These are phyloP conservation scores for Endomychus coccineus DNA, from an alignment of 2,888 invertebrate species.

Conservation along the genomic window DNA sequence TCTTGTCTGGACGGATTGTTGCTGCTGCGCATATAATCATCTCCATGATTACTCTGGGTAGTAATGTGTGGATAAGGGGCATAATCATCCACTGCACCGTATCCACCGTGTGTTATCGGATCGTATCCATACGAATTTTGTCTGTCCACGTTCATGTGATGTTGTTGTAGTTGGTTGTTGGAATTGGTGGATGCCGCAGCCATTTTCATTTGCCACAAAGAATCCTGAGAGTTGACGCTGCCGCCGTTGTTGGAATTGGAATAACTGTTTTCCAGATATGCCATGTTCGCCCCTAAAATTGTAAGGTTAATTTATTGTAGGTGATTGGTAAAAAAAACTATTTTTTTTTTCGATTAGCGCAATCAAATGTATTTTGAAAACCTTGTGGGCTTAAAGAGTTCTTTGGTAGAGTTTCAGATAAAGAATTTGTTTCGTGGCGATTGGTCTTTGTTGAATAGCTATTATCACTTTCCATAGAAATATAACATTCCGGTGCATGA, in stretches of 20 bases:
- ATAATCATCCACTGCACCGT: conserved; percentile 76
- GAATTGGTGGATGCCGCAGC: conserved; percentile 66
- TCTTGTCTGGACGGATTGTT: conserved; percentile 82
- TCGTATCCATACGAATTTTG: conserved; percentile 67
- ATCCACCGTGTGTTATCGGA: conserved; percentile 73
- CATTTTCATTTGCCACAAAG: conserved; percentile 90
- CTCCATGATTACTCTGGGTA: conserved; percentile 57
- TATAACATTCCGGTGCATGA: too few species aligned
- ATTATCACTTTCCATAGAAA: too few species aligned
- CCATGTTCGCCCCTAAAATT: conserved; percentile 73
- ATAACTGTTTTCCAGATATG: conserved; percentile 86
- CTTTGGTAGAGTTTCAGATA: too few species aligned
- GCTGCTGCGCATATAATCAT: conserved; percentile 66
- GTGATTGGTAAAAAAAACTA: background rate
- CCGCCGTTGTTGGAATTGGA: conserved; percentile 93
- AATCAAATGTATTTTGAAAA: too few species aligned
- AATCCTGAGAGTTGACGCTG: conserved; percentile 90
- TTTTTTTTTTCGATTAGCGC: too few species aligned
- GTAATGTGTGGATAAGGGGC: conserved; percentile 76
- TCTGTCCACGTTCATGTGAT: conserved; percentile 56
- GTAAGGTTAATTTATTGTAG: background rate
- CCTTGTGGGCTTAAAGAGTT: too few species aligned
- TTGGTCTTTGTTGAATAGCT: too few species aligned
- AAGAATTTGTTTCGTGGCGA: too few species aligned
- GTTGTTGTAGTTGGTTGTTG: conserved; percentile 51